Evolutionary conservation across 2,888 invertebrate genomes (phyloP).

Genomic region (Pristionchus entomophagus): DNA sequence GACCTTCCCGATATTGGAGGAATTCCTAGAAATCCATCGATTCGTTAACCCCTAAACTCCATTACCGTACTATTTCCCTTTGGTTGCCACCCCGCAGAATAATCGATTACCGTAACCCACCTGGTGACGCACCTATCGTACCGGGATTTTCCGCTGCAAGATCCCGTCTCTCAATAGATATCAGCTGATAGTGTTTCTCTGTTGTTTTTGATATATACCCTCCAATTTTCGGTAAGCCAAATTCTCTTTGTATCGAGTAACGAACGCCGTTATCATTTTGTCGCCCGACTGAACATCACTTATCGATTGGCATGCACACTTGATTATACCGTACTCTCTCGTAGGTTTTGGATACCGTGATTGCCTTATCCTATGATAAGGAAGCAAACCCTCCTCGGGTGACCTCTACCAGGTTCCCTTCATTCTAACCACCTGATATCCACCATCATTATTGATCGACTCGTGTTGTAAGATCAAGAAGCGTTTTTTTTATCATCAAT

Average conservation of each 20-base stretch:
- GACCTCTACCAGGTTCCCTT: slow-evolving; percentile 24
- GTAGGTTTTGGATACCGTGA: slow-evolving; percentile 26
- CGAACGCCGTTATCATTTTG: background rate
- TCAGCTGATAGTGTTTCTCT: background rate
- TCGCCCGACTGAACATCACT: background rate
- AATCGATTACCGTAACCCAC: slow-evolving; percentile 8
- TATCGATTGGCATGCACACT: slow-evolving; percentile 36
- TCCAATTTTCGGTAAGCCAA: slow-evolving; percentile 28
- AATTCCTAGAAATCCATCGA: slow-evolving; percentile 1
- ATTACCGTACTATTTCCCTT: background rate
- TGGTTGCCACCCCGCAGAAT: background rate
- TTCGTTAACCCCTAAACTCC: slow-evolving; percentile 19
- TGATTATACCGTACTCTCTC: slow-evolving; percentile 17
- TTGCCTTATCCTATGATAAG: slow-evolving; percentile 28
- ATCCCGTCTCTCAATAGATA: background rate
- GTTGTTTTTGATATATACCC: background rate
- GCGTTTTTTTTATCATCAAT: slow-evolving; percentile 18
- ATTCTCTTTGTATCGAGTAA: background rate
- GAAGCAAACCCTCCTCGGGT: background rate
- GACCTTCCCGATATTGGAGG: background rate
- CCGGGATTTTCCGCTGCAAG: background rate
- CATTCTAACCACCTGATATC: background rate
- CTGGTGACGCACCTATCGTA: background rate
- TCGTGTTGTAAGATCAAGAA: slow-evolving; percentile 21
- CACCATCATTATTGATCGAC: slow-evolving; percentile 12